These are phyloP conservation scores for Andrena chrysosceles DNA, from an alignment of 2,888 invertebrate species.

Conservation along the genomic window DNA sequence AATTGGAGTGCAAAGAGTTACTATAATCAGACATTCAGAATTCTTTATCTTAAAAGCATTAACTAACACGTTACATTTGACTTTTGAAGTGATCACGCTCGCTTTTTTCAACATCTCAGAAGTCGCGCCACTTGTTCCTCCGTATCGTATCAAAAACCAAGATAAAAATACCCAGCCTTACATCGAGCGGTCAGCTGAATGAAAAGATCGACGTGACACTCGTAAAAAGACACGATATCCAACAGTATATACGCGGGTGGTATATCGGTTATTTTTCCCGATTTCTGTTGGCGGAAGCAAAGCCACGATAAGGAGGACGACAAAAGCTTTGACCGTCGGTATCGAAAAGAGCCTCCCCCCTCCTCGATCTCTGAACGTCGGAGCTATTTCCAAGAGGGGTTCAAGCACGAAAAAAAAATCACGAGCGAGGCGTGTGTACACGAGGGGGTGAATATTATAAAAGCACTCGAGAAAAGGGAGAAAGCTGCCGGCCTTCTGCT, in stretches of 20 bases:
- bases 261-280: conserved; percentile 4
- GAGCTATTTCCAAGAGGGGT: conserved; percentile 22
- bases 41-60: no score
- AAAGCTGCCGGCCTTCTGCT: conserved; percentile 23
- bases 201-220: conserved; percentile 5
- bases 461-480: conserved; percentile 68
- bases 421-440: conserved; percentile 70
- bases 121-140: conserved; percentile 1
- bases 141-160: not conserved
- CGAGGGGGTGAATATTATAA: conserved; percentile 81
- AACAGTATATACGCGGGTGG: not conserved
- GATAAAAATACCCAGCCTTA: not conserved
- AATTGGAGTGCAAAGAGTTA: no score
- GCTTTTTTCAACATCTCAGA: not conserved
- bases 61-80: not conserved
- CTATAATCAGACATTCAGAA: no score
- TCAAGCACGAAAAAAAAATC: conserved; percentile 63
- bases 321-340: conserved; percentile 27
- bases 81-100: not conserved
- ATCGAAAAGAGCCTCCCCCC: conserved; percentile 37
- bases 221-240: not conserved
- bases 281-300: not conserved
- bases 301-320: conserved; percentile 38
- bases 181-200: not conserved
- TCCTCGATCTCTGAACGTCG: conserved; percentile 41